Conservation (phyloP, 2,797 vertebrate species). For the Simalia tracyae region DNA sequence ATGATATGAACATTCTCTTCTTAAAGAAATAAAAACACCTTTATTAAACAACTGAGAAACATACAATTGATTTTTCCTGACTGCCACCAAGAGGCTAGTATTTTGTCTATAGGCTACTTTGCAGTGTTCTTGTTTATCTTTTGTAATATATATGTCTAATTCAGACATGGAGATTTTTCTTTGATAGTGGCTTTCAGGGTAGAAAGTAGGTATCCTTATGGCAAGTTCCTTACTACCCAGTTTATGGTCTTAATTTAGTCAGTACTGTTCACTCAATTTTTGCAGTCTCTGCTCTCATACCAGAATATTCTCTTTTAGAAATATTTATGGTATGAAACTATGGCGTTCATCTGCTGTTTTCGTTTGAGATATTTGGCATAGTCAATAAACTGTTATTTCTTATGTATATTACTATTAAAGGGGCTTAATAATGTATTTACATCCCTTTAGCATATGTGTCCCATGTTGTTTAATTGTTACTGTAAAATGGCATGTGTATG, state of each 20-base stretch:
- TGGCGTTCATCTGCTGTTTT: background rate
- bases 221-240: background rate
- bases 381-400: background rate
- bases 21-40: background rate
- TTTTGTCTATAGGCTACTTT: background rate
- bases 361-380: background rate
- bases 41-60: background rate
- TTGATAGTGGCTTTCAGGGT: background rate
- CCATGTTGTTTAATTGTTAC: background rate
- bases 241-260: background rate
- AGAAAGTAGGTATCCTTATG: background rate
- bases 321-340: background rate
- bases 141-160: background rate
- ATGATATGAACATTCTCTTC: background rate
- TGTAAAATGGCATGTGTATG: background rate
- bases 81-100: background rate
- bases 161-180: background rate
- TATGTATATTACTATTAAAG: background rate
- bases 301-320: background rate
- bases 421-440: background rate
- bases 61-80: constrained; percentile 2
- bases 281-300: background rate
- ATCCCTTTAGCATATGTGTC: background rate
- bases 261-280: background rate
- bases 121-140: background rate